Conservation (phyloP, 2,888 invertebrate species). For the Tetranychus piercei region DNA sequence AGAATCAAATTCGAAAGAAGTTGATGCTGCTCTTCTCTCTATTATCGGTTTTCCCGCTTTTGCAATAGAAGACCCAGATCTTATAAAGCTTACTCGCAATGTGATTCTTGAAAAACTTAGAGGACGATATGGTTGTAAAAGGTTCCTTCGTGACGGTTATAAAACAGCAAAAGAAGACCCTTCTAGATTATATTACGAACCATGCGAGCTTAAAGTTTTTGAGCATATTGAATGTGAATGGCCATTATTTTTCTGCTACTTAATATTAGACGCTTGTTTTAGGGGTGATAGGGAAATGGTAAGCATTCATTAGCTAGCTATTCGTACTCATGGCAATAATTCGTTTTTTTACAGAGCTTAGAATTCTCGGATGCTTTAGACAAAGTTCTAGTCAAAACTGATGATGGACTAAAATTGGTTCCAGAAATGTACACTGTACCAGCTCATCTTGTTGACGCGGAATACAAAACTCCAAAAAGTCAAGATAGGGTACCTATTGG, state of each 20-base stretch:
- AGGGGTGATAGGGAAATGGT: slow-evolving; percentile 60
- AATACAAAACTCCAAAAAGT: slow-evolving; percentile 74
- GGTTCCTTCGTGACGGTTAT: slow-evolving; percentile 84
- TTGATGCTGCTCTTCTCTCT: slow-evolving; percentile 79
- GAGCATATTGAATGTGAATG: slow-evolving; percentile 99
- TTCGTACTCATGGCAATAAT: not conserved
- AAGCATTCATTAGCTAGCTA: slow-evolving; percentile 14
- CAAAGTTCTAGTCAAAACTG: slow-evolving; percentile 53
- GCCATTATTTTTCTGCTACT: slow-evolving; percentile 87
- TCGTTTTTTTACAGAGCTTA: slow-evolving; percentile 30
- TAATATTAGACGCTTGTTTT: slow-evolving; percentile 80
- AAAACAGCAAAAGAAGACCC: slow-evolving; percentile 54
- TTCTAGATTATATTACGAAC: slow-evolving; percentile 76
- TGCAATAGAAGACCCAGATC: slow-evolving; percentile 82
- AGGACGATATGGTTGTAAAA: slow-evolving; percentile 83
- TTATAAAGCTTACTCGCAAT: slow-evolving; percentile 65
- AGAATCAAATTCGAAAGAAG: slow-evolving; percentile 47
- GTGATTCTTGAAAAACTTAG: slow-evolving; percentile 59
- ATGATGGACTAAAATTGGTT: slow-evolving; percentile 68
- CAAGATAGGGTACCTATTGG: slow-evolving; percentile 68
- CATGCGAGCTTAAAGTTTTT: slow-evolving; percentile 92
- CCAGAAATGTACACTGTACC: slow-evolving; percentile 88
- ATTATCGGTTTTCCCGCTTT: slow-evolving; percentile 96
- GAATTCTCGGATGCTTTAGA: slow-evolving; percentile 34
- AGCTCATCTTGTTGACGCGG: slow-evolving; percentile 50